Evolutionary conservation across 2,888 invertebrate genomes (phyloP), one percentile per base, ranked within the genome.

Genomic region (Halocaridina rubra): DNA sequence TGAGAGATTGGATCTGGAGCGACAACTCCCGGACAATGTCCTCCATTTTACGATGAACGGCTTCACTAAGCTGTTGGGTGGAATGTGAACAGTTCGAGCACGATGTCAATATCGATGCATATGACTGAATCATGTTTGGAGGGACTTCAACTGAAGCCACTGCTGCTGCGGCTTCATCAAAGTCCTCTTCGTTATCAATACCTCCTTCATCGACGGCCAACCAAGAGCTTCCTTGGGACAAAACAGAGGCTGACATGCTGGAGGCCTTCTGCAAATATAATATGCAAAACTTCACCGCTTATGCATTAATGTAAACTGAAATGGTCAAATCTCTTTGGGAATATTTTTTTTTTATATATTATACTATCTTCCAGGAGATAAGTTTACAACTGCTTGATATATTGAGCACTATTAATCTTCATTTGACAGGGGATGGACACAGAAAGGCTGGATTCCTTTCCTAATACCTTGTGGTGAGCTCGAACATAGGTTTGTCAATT

Each of bases 11-110:
- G 19, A 86, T 86, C 32, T 86, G 86, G 3, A n/a, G 71, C 8
- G 82, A 72, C 8, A 86, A 71, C 32, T 80, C 79, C 3, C 27
- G 30, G 0, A 86, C 82, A n/a, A 86, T 86, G n/a, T 71, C 82
- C 29, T 86, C 82, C 86, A 86, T 86, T 39, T 78, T 85, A n/a
- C 61, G 57, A n/a, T 81, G 57, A 19, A 85, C 81, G 1, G 53
- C 75, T 13, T 84, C 84, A 22, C 79, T 84, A 4, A 84, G 39
- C 33, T 77, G 64, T 61, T 77, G 53, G 2, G 82, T 82, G 22
- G 69, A 64, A 33, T 78, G 69, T 1, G 82, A 77, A 29, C 82
- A 82, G 22, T 71, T 77, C n/a, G 59, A 29, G 59, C 79, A 71
- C 24, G 72, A 24, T 16, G 72, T 74, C 24, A 71, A 2, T 13